These are phyloP conservation scores for Amphiura filiformis DNA, from an alignment of 35 echinoderm and acorn worm species.

Conservation along the genomic window DNA sequence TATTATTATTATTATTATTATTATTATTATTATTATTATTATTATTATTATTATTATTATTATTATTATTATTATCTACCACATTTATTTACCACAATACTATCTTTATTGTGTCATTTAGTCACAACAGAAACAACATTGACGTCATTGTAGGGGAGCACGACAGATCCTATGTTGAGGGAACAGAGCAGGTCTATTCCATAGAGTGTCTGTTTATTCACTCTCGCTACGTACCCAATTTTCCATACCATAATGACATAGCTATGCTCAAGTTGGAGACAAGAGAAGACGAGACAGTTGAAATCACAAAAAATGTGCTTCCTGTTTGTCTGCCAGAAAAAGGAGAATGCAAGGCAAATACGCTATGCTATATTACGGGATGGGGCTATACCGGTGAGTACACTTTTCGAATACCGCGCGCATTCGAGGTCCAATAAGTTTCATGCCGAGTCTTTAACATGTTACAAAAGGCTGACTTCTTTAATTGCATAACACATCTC, in stretches of 20 bases:
- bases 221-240: slow-evolving; percentile 8
- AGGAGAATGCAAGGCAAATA: slow-evolving; percentile 46
- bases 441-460: too few relatives aligned
- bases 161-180: slow-evolving; percentile 36
- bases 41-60: too few relatives aligned
- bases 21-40: too few relatives aligned
- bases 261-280: slow-evolving; percentile 71
- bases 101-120: too few relatives aligned
- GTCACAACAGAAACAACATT: slow-evolving; percentile 20
- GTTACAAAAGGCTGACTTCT: too few relatives aligned
- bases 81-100: too few relatives aligned
- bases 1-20: too few relatives aligned
- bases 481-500: too few relatives aligned
- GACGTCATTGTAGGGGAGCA: slow-evolving; percentile 55
- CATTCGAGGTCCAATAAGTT: too few relatives aligned
- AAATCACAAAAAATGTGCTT: slow-evolving; percentile 30
- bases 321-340: slow-evolving; percentile 67
- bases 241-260: slow-evolving; percentile 65
- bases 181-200: slow-evolving; percentile 48
- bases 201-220: slow-evolving; percentile 72
- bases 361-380: slow-evolving; percentile 64
- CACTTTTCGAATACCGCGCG: neutral
- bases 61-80: too few relatives aligned
- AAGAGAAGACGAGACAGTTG: neutral
- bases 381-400: slow-evolving; percentile 80